phyloP scores from a whole-genome alignment of 2,797 vertebrate genomes.

The Microhierax caerulescens region DNA sequence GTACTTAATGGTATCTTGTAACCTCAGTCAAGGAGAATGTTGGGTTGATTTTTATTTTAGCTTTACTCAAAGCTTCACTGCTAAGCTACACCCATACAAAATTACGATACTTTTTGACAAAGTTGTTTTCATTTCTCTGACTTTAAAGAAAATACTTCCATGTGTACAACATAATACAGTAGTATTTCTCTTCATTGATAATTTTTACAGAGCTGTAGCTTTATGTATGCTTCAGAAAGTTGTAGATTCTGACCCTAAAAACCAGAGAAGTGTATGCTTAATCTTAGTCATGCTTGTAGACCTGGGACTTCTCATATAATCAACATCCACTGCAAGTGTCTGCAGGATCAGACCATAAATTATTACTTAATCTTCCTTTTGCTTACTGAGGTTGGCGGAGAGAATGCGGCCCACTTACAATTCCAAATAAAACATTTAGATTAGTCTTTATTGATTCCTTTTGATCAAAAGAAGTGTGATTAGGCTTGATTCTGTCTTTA shows the following conservation, averaged over 20 bases:
- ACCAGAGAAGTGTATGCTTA: not conserved
- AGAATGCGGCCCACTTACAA: not conserved
- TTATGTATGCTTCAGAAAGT: not conserved
- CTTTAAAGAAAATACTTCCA: not conserved
- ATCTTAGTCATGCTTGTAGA: not conserved
- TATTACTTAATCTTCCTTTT: not conserved
- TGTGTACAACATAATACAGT: not conserved
- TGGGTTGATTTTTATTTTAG: not conserved
- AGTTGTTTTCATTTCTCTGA: not conserved
- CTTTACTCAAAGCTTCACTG: not conserved
- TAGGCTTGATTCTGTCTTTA: not conserved
- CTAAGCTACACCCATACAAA: not conserved
- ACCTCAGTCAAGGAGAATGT: not conserved
- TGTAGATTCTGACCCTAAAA: not conserved
- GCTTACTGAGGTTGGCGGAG: not conserved
- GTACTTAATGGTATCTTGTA: not conserved
- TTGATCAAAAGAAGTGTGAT: constrained; percentile 11
- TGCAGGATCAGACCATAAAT: not conserved
- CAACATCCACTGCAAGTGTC: not conserved
- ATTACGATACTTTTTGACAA: not conserved
- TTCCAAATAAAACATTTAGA: constrained; percentile 42
- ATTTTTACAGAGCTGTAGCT: not conserved
- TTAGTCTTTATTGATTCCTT: constrained; percentile 34
- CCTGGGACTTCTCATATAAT: not conserved
- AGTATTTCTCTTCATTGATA: not conserved